These are phyloP conservation scores for Erythrocercus mccallii DNA, from an alignment of 2,113 vertebrate species.

Conservation along the genomic window DNA sequence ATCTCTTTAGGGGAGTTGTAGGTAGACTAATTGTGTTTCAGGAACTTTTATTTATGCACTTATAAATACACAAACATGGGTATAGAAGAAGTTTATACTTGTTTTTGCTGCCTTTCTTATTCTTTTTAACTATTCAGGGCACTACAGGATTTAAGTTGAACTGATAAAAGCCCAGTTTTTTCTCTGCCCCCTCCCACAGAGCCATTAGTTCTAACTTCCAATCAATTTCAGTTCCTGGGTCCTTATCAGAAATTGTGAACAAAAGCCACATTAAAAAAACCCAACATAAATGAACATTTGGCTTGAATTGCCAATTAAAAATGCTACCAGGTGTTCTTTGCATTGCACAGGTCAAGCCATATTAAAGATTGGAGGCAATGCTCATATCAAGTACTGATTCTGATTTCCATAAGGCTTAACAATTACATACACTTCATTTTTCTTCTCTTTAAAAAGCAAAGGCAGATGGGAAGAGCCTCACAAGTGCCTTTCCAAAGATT, in stretches of 20 bases:
- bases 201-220: background rate
- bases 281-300: background rate
- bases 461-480: background rate
- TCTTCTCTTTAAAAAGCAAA: background rate
- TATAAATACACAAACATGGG: background rate
- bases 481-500: background rate
- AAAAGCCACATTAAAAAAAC: background rate
- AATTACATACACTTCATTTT: background rate
- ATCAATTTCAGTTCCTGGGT: background rate
- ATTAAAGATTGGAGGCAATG: background rate
- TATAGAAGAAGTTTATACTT: background rate
- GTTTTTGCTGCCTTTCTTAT: background rate
- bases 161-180: background rate
- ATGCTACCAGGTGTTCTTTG: background rate
- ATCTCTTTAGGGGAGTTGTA: background rate
- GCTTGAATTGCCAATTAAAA: background rate
- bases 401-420: background rate
- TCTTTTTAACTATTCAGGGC: background rate
- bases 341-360: background rate
- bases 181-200: background rate
- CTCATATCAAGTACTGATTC: background rate
- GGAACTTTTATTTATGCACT: background rate
- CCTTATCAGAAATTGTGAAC: background rate
- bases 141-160: background rate
- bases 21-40: background rate